Conservation (phyloP, 2,888 invertebrate genomes). For the Parascotia fuliginaria region DNA sequence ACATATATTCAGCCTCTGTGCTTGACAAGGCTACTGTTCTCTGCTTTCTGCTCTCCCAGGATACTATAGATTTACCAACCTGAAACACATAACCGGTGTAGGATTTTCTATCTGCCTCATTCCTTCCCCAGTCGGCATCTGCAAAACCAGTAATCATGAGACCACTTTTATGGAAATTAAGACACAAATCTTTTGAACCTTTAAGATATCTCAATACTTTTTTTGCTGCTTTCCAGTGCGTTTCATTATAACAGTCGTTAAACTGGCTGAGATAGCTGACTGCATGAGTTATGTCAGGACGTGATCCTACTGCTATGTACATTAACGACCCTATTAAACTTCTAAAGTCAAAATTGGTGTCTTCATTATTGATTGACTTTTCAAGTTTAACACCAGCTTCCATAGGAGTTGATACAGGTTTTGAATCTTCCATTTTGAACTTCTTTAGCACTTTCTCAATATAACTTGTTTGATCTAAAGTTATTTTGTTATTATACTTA, state of each 20-base stretch:
- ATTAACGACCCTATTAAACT: slow-evolving; percentile 25
- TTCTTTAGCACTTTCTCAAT: background rate
- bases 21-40: slow-evolving; percentile 3
- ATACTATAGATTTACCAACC: background rate
- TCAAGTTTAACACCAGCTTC: background rate
- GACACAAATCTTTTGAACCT: slow-evolving; percentile 20
- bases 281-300: slow-evolving; percentile 36
- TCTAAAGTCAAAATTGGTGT: slow-evolving; percentile 2
- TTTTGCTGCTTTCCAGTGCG: background rate
- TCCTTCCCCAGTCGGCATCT: slow-evolving; percentile 32
- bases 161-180: slow-evolving; percentile 11
- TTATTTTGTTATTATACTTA: background rate
- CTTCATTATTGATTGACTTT: background rate
- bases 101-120: slow-evolving; percentile 20
- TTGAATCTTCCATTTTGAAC: background rate
- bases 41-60: slow-evolving; percentile 5
- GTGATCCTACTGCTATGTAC: slow-evolving; percentile 28
- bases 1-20: slow-evolving; percentile 10
- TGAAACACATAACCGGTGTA: slow-evolving; percentile 35
- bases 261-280: slow-evolving; percentile 25
- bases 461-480: background rate
- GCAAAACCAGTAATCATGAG: slow-evolving; percentile 4
- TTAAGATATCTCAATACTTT: slow-evolving; percentile 34
- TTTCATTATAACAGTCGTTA: background rate
- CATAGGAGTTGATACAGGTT: background rate